Evolutionary conservation across 2,113 vertebrate species (phyloP).

Genomic region (Harpagus bidentatus): DNA sequence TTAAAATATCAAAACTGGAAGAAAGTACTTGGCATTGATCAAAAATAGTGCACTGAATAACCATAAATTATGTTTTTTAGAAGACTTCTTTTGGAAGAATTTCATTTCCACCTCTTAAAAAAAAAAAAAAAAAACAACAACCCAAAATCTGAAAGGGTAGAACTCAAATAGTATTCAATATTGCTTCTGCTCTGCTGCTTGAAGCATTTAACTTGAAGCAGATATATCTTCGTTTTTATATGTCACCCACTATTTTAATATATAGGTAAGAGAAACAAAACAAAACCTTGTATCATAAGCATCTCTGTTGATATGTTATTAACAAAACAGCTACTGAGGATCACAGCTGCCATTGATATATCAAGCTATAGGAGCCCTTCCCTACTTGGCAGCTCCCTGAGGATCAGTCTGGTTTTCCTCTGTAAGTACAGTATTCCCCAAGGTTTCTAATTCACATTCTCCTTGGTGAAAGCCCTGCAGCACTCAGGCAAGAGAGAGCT

Average conservation of each 20-base stretch:
- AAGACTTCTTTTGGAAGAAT: neutral
- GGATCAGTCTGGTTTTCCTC: neutral
- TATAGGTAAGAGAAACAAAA: neutral
- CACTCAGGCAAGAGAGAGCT: neutral
- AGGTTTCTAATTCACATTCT: neutral
- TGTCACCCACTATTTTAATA: neutral
- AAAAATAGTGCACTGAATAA: slow-evolving; percentile 21
- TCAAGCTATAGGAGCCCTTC: neutral
- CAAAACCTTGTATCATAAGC: neutral
- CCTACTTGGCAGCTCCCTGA: neutral
- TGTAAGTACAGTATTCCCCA: neutral
- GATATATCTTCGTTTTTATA: neutral
- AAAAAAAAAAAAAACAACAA: neutral
- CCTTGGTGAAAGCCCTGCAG: neutral
- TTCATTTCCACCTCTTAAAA: neutral
- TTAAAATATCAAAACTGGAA: slow-evolving; percentile 53
- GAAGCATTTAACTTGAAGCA: neutral
- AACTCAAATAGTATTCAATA: neutral
- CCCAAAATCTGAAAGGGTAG: neutral
- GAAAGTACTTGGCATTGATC: slow-evolving; percentile 37
- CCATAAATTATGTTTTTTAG: neutral
- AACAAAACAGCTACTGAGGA: neutral
- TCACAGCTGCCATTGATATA: neutral
- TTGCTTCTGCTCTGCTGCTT: neutral
- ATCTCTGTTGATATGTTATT: neutral